Evolutionary conservation across 2,888 invertebrate genomes (phyloP).

Genomic region (Chironomus riparius): DNA sequence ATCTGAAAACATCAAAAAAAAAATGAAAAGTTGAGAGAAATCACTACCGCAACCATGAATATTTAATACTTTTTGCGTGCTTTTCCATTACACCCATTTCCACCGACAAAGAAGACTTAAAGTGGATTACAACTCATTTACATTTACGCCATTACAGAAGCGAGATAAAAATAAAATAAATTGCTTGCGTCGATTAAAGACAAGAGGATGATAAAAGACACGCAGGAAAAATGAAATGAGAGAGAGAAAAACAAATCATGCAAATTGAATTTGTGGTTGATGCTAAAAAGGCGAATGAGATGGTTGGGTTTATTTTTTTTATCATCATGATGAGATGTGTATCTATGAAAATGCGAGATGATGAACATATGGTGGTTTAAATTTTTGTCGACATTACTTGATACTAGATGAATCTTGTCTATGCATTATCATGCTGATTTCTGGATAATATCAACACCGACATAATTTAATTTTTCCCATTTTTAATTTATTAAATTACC

Average conservation of each 20-base stretch:
- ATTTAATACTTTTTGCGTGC: constrained; percentile 6
- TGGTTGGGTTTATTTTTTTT: not conserved
- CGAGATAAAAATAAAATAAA: not conserved
- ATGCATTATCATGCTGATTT: too few species aligned
- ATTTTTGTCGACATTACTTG: too few species aligned
- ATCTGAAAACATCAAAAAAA: not conserved
- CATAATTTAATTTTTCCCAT: too few species aligned
- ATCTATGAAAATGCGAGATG: not conserved
- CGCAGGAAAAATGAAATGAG: not conserved
- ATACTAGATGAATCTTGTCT: too few species aligned
- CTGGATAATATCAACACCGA: too few species aligned
- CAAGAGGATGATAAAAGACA: not conserved
- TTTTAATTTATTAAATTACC: too few species aligned
- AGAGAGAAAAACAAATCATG: not conserved
- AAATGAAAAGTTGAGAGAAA: not conserved
- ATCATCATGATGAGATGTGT: not conserved
- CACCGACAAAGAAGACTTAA: not conserved
- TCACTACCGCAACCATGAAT: not conserved
- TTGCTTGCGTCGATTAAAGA: not conserved
- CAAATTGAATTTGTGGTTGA: constrained; percentile 3
- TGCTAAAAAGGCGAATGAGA: not conserved
- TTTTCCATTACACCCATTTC: not conserved
- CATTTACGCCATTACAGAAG: not conserved
- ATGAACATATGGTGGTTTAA: not conserved
- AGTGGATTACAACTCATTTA: constrained; percentile 6